A percentile compares a stretch with the other conserved stretches of the same genome.
Conservation (phyloP, 2,888 invertebrate genomes). For the Branchipolynoe longqiensis region DNA sequence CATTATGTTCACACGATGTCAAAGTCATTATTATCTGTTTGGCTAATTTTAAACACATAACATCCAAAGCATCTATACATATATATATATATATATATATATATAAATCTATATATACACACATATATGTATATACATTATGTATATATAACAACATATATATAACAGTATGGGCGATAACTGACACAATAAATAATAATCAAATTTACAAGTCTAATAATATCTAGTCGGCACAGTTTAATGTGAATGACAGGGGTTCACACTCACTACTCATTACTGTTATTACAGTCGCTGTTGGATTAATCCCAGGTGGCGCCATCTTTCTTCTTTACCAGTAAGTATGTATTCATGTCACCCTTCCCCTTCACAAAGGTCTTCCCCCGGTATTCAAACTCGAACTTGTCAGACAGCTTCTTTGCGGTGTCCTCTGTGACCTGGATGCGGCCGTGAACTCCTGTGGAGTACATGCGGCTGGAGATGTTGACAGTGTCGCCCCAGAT, state of each 20-base stretch:
- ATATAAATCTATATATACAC: neutral
- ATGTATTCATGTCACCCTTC: constrained; percentile 97
- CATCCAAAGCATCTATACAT: neutral
- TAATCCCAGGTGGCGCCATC: constrained; percentile 60
- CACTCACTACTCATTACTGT: neutral
- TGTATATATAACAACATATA: too few species aligned
- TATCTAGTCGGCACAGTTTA: neutral
- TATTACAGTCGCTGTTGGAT: neutral
- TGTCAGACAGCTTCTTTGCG: constrained; percentile 85
- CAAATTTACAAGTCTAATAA: constrained; percentile 14
- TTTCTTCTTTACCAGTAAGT: constrained; percentile 84
- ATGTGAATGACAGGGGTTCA: neutral
- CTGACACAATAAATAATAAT: constrained; percentile 13
- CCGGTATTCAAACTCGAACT: constrained; percentile 94
- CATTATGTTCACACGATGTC: too few species aligned
- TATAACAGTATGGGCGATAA: neutral
- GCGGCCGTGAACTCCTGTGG: constrained; percentile 92
- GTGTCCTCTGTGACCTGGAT: constrained; percentile 84
- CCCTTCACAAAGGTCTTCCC: constrained; percentile 98
- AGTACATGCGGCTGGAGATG: constrained; percentile 98
- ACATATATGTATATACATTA: too few species aligned
- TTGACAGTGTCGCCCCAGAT: constrained; percentile 99
- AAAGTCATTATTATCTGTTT: too few species aligned
- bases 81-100: constrained; percentile 17
- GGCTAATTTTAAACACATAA: too few species aligned